A percentile compares a stretch with the other conserved stretches of the same genome.
These are phyloP conservation scores for Gymnocheta viridis DNA, from an alignment of 2,888 invertebrate genomes.

Conservation along the genomic window DNA sequence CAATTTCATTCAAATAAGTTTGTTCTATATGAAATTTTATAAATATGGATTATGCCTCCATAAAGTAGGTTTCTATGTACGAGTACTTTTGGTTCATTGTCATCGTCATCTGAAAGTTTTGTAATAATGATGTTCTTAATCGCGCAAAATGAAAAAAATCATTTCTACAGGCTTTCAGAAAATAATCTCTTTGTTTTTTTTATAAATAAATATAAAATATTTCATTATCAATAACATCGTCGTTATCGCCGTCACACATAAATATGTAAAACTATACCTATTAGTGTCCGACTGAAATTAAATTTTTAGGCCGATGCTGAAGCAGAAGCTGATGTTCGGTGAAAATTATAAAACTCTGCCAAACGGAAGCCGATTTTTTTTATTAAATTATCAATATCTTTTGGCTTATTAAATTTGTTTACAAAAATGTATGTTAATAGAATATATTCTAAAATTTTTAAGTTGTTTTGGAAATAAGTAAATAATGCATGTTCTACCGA, in stretches of 20 bases:
- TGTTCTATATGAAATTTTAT: constrained; percentile 27
- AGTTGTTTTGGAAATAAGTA: no score
- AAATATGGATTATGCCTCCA: constrained; percentile 14
- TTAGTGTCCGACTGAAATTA: no score
- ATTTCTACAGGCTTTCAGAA: not conserved
- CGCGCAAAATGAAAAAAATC: constrained; percentile 10
- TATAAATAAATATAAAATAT: not conserved
- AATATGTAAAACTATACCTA: not conserved
- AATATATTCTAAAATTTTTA: no score
- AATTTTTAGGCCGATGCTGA: no score
- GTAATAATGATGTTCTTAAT: constrained; percentile 24
- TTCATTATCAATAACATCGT: constrained; percentile 58
- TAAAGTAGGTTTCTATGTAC: constrained; percentile 1
- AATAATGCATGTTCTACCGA: no score
- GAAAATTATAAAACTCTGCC: no score
- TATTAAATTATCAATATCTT: no score
- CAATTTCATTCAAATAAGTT: constrained; percentile 60
- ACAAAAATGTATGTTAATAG: no score
- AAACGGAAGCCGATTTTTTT: no score
- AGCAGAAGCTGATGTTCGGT: no score
- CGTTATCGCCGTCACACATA: not conserved
- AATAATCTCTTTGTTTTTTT: constrained; percentile 11
- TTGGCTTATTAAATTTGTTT: no score
- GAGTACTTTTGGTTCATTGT: constrained; percentile 62
- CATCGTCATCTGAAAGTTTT: constrained; percentile 48